A percentile compares a stretch with the other conserved stretches of the same genome.
Conservation (phyloP, 2,888 invertebrate species). For the Oconnorella tubifera region DNA sequence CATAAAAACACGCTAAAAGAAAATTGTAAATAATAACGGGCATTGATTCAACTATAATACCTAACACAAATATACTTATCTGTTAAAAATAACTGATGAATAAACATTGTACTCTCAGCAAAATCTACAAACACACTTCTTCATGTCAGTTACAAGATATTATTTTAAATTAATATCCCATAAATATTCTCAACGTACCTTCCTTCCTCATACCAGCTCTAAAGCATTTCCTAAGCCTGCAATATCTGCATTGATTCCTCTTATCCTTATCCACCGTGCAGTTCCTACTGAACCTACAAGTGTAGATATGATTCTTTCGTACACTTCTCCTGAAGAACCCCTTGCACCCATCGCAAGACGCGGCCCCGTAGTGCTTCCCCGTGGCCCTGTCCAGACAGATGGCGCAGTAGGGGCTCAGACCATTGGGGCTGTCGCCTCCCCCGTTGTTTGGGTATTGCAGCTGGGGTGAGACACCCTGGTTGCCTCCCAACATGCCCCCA, state of each 20-base stretch:
- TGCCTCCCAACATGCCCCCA: background rate
- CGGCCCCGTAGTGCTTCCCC: conserved; percentile 77
- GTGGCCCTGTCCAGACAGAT: conserved; percentile 95
- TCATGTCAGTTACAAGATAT: too few species aligned
- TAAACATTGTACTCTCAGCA: too few species aligned
- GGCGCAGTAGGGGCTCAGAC: conserved; percentile 63
- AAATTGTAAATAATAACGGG: too few species aligned
- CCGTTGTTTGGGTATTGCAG: too few species aligned
- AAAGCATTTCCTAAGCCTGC: conserved; percentile 90
- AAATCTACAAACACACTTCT: too few species aligned
- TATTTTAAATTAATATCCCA: too few species aligned
- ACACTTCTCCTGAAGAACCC: conserved; percentile 64
- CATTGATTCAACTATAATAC: too few species aligned
- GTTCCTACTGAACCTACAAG: conserved; percentile 86
- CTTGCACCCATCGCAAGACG: conserved; percentile 95
- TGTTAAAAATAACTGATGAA: too few species aligned
- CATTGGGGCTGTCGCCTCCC: conserved; percentile 1
- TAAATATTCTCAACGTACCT: conserved; percentile 45
- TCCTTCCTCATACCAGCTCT: conserved; percentile 89
- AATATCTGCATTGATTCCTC: conserved; percentile 93
- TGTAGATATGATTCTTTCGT: conserved; percentile 87
- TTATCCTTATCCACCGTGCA: conserved; percentile 96
- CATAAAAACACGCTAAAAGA: too few species aligned
- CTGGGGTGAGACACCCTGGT: too few species aligned
- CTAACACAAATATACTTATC: too few species aligned